These are phyloP conservation scores for Stegodyphus mimosarum DNA, from an alignment of 1,140 invertebrate genomes.

Conservation along the genomic window DNA sequence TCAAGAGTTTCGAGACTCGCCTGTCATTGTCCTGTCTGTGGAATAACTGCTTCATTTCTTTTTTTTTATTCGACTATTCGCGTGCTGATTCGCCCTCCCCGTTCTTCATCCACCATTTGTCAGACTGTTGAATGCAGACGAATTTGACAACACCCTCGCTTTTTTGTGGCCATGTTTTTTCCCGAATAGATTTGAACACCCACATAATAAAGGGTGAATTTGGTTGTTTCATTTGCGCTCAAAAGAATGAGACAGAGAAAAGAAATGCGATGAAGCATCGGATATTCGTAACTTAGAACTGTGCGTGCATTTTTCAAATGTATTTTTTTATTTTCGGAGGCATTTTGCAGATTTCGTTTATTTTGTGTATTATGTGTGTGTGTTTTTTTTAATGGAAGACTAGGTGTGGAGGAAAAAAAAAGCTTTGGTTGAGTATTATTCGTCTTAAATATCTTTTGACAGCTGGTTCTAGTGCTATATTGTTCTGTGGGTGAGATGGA, in stretches of 20 bases:
- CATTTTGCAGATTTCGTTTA: too few relatives aligned
- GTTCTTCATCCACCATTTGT: constrained; percentile 28
- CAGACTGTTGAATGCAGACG: constrained; percentile 34
- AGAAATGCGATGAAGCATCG: too few relatives aligned
- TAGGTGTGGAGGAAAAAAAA: too few relatives aligned
- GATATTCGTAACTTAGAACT: too few relatives aligned
- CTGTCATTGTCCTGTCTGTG: constrained; percentile 45
- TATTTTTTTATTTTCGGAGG: too few relatives aligned
- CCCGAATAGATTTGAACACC: constrained; percentile 30
- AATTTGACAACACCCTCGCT: constrained; percentile 46
- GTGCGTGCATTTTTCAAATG: too few relatives aligned
- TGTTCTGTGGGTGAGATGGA: too few relatives aligned
- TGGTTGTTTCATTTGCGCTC: constrained; percentile 37
- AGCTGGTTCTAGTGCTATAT: too few relatives aligned
- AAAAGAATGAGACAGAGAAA: neutral
- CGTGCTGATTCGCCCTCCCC: neutral
- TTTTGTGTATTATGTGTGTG: too few relatives aligned
- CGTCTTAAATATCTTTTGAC: too few relatives aligned
- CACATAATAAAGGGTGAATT: constrained; percentile 35
- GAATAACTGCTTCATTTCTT: constrained; percentile 28
- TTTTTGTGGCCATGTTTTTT: constrained; percentile 21
- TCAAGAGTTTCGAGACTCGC: neutral
- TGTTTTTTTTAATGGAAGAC: too few relatives aligned
- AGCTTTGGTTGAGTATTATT: too few relatives aligned
- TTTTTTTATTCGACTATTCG: constrained; percentile 8